Percentiles rank a stretch among this genome's conserved stretches.
Evolutionary conservation across 92 coral and sea anemone species (phyloP).

Genomic region (Bergia puertoricense): DNA sequence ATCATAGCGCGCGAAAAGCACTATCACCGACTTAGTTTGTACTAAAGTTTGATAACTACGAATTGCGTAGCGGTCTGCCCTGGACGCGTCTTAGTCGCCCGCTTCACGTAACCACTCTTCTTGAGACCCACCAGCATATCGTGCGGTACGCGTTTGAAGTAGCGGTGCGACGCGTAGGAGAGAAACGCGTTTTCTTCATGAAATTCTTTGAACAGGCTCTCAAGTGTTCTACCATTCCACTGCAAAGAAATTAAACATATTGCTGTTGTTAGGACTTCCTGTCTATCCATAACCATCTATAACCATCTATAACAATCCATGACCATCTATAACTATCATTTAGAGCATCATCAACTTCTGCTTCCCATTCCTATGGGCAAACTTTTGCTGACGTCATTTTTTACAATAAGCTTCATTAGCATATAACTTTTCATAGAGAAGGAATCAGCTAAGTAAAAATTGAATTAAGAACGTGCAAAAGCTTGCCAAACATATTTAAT

Average conservation of each 20-base stretch:
- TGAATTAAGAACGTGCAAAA: too few species aligned
- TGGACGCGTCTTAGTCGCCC: constrained; percentile 82
- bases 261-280: background rate
- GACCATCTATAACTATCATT: too few species aligned
- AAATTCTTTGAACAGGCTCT: constrained; percentile 86
- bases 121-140: constrained; percentile 93
- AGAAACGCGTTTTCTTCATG: constrained; percentile 93
- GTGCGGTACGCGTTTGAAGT: constrained; percentile 68
- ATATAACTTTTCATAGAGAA: too few species aligned
- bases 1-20: too few species aligned
- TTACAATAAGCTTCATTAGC: too few species aligned
- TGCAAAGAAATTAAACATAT: constrained; percentile 44
- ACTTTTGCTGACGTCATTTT: too few species aligned
- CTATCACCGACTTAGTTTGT: background rate
- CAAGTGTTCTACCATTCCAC: constrained; percentile 67
- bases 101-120: constrained; percentile 80
- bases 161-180: constrained; percentile 89
- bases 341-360: too few species aligned
- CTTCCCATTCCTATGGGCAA: too few species aligned
- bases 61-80: constrained; percentile 95
- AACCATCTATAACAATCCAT: too few species aligned
- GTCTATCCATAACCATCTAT: too few species aligned
- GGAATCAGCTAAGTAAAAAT: too few species aligned
- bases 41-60: constrained; percentile 70
- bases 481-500: too few species aligned